Percentiles rank a stretch among this genome's conserved stretches.
Evolutionary conservation across 2,797 vertebrate species (phyloP).

Genomic region (Melanogrammus aeglefinus): DNA sequence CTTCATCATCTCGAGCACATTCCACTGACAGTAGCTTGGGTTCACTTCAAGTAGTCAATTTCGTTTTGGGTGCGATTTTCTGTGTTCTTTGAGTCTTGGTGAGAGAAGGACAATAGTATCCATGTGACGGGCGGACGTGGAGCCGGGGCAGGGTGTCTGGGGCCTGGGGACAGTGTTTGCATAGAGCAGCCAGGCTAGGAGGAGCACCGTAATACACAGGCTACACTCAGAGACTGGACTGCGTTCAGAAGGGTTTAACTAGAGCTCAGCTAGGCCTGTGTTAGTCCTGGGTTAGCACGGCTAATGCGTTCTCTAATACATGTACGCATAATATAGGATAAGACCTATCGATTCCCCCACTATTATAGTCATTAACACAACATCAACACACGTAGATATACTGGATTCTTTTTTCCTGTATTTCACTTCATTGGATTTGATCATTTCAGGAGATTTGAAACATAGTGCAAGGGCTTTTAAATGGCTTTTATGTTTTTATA

Average conservation of each 20-base stretch:
- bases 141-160: slow-evolving; percentile 2
- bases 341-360: slow-evolving; percentile 30
- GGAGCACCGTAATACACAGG: not conserved
- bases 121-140: slow-evolving; percentile 11
- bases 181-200: slow-evolving; percentile 6
- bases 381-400: slow-evolving; percentile 61
- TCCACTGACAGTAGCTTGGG: slow-evolving; percentile 36
- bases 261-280: slow-evolving; percentile 21
- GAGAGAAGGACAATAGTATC: slow-evolving; percentile 39
- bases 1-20: slow-evolving; percentile 8
- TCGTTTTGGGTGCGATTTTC: not conserved
- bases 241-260: not conserved
- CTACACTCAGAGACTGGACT: not conserved
- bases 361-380: slow-evolving; percentile 48
- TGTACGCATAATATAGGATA: slow-evolving; percentile 38
- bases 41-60: slow-evolving; percentile 57
- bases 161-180: slow-evolving; percentile 5
- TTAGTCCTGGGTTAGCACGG: slow-evolving; percentile 65
- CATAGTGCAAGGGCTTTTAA: not conserved
- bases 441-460: slow-evolving; percentile 7
- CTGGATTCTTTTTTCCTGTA: slow-evolving; percentile 37
- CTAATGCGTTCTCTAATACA: slow-evolving; percentile 44
- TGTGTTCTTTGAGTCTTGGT: slow-evolving; percentile 19
- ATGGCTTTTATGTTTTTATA: not conserved
- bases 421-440: slow-evolving; percentile 22